Conservation (phyloP, 2,797 vertebrate species). For the Acipenser transmontanus region DNA sequence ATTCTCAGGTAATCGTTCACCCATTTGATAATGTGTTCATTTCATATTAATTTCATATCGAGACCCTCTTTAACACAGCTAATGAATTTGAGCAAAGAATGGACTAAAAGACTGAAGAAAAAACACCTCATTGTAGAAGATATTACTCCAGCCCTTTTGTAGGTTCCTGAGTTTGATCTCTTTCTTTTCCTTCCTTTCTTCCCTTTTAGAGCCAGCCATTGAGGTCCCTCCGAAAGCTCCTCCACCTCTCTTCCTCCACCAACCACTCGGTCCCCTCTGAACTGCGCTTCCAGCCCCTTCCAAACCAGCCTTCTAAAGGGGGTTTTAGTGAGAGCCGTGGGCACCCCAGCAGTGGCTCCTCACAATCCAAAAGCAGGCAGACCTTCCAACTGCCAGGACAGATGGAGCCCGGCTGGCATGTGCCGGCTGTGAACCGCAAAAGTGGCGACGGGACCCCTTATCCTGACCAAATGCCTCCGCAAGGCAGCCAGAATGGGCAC, state of each 20-base stretch:
- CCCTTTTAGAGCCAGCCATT: constrained; percentile 81
- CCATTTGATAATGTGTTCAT: no score
- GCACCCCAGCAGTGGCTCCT: constrained; percentile 54
- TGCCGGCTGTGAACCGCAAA: constrained; percentile 70
- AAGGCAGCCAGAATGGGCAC: constrained; percentile 88
- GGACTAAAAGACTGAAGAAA: no score
- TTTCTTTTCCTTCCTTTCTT: background rate
- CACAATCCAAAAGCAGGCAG: constrained; percentile 79
- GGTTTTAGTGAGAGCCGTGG: constrained; percentile 76
- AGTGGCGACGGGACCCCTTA: constrained; percentile 78
- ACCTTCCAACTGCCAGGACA: constrained; percentile 76
- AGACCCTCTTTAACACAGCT: no score
- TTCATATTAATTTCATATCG: no score
- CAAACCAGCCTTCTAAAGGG: constrained; percentile 74
- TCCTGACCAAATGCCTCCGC: constrained; percentile 82
- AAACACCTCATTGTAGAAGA: no score
- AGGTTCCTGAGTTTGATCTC: background rate
- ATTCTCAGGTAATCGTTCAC: constrained; percentile 66
- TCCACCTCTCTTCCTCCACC: constrained; percentile 85
- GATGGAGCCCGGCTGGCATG: constrained; percentile 85
- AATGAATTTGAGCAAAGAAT: no score
- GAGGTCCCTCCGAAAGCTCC: constrained; percentile 89
- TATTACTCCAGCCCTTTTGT: no score
- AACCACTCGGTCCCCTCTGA: constrained; percentile 75
- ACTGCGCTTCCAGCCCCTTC: constrained; percentile 84